Evolutionary conservation across 2,113 vertebrate species (phyloP).

Genomic region (Antechinus flavipes): DNA sequence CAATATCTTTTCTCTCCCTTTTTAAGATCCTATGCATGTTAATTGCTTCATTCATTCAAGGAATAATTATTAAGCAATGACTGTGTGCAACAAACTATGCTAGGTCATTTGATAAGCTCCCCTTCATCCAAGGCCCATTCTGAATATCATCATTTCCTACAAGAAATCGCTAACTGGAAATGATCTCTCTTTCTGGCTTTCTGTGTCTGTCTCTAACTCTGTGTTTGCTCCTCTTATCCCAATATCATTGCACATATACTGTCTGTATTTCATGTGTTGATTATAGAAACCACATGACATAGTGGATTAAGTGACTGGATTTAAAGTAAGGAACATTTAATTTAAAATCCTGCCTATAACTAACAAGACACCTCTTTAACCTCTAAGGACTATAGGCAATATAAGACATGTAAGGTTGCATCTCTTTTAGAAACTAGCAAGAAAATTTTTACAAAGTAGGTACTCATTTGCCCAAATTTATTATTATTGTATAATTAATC

Average conservation of each 20-base stretch:
- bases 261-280: not conserved
- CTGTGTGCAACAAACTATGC: not conserved
- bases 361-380: not conserved
- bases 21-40: not conserved
- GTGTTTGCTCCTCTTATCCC: not conserved
- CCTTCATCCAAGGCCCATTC: not conserved
- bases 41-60: not conserved
- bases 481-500: not conserved
- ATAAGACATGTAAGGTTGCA: not conserved
- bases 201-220: not conserved
- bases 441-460: not conserved
- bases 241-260: not conserved
- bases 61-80: not conserved
- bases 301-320: not conserved
- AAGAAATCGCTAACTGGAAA: not conserved
- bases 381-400: not conserved
- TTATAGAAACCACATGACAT: not conserved
- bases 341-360: not conserved
- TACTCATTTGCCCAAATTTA: not conserved
- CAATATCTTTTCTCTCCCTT: not conserved
- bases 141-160: not conserved
- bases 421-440: not conserved
- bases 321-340: not conserved
- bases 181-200: not conserved
- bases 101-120: not conserved